A percentile compares a stretch with the other conserved stretches of the same genome.
phyloP scores from a whole-genome alignment of 2,113 vertebrate species.

The Mustelus asterias region DNA sequence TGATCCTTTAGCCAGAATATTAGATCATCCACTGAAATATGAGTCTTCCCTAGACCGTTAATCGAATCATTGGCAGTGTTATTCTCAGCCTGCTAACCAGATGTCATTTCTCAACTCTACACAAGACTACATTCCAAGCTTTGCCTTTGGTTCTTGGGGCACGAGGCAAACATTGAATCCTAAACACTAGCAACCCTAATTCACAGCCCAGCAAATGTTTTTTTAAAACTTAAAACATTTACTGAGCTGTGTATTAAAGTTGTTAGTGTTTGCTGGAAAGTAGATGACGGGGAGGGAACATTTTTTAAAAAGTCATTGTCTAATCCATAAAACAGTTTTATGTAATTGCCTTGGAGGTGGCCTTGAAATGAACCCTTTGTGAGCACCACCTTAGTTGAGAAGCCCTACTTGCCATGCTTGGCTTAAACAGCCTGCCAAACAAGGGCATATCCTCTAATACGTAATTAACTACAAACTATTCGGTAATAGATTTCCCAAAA shows the following conservation, averaged over 20 bases:
- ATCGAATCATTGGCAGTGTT: too few relatives aligned
- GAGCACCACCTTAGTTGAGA: not conserved
- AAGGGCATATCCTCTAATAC: not conserved
- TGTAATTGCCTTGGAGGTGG: not conserved
- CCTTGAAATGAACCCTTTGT: too few relatives aligned
- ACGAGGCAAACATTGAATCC: not conserved
- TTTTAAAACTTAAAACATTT: too few relatives aligned
- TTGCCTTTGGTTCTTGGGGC: not conserved
- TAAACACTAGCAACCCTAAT: not conserved
- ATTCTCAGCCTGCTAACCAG: not conserved
- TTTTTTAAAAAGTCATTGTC: too few relatives aligned
- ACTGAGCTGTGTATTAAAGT: too few relatives aligned
- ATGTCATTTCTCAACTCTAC: not conserved
- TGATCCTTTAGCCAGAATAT: not conserved
- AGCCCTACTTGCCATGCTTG: not conserved
- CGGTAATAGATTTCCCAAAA: not conserved
- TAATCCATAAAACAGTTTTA: too few relatives aligned
- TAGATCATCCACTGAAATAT: not conserved
- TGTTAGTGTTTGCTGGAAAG: too few relatives aligned
- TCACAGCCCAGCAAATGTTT: not conserved
- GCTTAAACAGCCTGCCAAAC: not conserved
- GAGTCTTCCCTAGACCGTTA: not conserved
- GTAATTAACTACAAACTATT: not conserved
- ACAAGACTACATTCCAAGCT: not conserved
- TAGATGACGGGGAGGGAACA: too few relatives aligned